Evolutionary conservation across 2,888 invertebrate species (phyloP).

Genomic region (Augiades crinisus): DNA sequence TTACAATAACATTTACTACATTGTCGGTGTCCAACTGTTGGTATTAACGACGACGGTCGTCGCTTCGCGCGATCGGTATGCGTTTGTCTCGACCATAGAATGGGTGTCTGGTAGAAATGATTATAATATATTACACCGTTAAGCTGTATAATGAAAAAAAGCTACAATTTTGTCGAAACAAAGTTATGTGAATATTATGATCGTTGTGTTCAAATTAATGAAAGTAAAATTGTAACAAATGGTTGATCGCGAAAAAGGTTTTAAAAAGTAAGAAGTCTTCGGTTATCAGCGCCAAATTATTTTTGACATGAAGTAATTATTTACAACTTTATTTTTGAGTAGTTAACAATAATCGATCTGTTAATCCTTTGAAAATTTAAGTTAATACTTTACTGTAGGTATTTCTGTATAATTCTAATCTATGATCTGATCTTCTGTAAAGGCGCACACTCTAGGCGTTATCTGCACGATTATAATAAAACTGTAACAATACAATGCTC

Average conservation of each 20-base stretch:
- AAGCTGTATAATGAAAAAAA: background rate
- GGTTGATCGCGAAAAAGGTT: too few relatives aligned
- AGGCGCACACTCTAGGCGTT: conserved; percentile 4
- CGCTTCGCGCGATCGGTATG: conserved; percentile 12
- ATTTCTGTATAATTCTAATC: background rate
- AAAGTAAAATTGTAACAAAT: too few relatives aligned
- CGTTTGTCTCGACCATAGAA: conserved; percentile 7
- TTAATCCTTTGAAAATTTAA: too few relatives aligned
- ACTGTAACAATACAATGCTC: conserved; percentile 11
- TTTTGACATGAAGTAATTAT: too few relatives aligned
- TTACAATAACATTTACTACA: conserved; percentile 19
- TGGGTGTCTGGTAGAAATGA: background rate
- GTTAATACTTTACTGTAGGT: background rate
- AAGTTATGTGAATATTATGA: too few relatives aligned
- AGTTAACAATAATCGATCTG: too few relatives aligned
- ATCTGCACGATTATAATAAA: conserved; percentile 18
- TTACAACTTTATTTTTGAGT: too few relatives aligned
- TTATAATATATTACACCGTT: background rate
- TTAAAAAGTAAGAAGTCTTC: too few relatives aligned
- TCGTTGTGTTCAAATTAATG: too few relatives aligned
- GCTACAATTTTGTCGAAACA: too few relatives aligned
- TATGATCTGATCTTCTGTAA: conserved; percentile 4
- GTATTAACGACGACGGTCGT: conserved; percentile 8
- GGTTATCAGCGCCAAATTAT: too few relatives aligned
- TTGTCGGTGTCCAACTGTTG: conserved; percentile 15